Base-by-base conservation (phyloP, 2,888 invertebrate genomes). In the Rhyacophila evoluta region DNA sequence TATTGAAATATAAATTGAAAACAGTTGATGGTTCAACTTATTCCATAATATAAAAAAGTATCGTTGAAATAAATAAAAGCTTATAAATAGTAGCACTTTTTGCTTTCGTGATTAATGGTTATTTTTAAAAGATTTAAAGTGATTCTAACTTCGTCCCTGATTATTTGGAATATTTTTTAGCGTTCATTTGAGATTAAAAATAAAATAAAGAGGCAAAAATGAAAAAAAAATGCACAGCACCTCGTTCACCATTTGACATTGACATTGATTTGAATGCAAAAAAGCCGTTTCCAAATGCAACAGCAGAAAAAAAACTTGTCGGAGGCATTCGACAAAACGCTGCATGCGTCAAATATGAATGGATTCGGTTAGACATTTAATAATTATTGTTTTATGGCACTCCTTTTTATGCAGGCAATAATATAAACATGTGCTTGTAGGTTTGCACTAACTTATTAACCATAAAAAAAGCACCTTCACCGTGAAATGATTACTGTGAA, bases 161-260 rank as follows among this genome's bases (percentile, higher is more conserved):
- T 10, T 25, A 55, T 19, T 10, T 55, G 55, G 3, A 55, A 10
- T 55, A 55, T 55, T 55, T 55, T 39, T 55, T 55, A 55, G 25
- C 8, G 55, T 25, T 55, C 55, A 55, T 55, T 55, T 55, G 19
- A 55, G 55, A 25, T 55, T 19, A 19, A 15, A 55, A 55, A 55
- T 55, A 55, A 55, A 55, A 55, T 55, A 55, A n/a, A 55, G 19
- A 28, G 27, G 27, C 28, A 29, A 39, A 71, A 72, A 69, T 67
- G 28, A 12, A 72, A 73, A n/a, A 72, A 37, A 78, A 39, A 69
- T 71, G 71, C 70, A 74, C 67, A 41, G 38, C 28, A 75, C 39
- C 78, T 74, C 72, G 82, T 76, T 82, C 82, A 82, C 82, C 82
- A 77, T 82, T 82, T 82, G 82, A 82, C 82, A 81, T 82, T 82